Conservation (phyloP, 2,797 vertebrate species). For the Epinephelus awoara region DNA sequence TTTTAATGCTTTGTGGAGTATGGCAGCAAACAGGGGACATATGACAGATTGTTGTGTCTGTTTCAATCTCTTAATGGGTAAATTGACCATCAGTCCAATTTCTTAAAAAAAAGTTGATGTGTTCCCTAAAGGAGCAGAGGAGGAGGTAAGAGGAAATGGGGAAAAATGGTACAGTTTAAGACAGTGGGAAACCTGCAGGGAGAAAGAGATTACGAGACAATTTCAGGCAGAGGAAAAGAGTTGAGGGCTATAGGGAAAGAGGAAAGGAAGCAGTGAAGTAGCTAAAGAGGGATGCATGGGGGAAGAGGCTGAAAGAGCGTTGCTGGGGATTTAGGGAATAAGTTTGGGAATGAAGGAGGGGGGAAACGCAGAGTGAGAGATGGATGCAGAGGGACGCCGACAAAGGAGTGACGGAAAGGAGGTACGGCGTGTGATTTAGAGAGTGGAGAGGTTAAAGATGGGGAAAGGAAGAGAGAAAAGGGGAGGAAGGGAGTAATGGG, state of each 20-base stretch:
- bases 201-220: constrained; percentile 67
- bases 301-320: constrained; percentile 50
- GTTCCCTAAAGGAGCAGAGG: constrained; percentile 50
- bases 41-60: constrained; percentile 25
- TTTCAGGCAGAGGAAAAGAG: constrained; percentile 56
- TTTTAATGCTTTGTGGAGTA: constrained; percentile 13
- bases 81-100: constrained; percentile 47
- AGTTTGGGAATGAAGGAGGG: constrained; percentile 51
- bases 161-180: constrained; percentile 52
- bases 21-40: constrained; percentile 21
- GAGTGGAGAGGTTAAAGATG: constrained; percentile 46
- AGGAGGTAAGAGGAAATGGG: constrained; percentile 33
- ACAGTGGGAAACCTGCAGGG: constrained; percentile 57
- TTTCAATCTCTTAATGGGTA: constrained; percentile 41
- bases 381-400: constrained; percentile 50
- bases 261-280: constrained; percentile 30
- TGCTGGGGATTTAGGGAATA: constrained; percentile 63
- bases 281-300: constrained; percentile 27
- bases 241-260: constrained; percentile 57
- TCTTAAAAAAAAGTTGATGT: constrained; percentile 32
- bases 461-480: constrained; percentile 41
- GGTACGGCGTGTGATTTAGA: constrained; percentile 50
- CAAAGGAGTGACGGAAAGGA: constrained; percentile 47
- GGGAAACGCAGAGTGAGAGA: constrained; percentile 38
- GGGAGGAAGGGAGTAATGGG: constrained; percentile 56